Evolutionary conservation across 2,797 vertebrate genomes (phyloP), one percentile per base, ranked within the genome.

Genomic region (Pelobates cultripes): DNA sequence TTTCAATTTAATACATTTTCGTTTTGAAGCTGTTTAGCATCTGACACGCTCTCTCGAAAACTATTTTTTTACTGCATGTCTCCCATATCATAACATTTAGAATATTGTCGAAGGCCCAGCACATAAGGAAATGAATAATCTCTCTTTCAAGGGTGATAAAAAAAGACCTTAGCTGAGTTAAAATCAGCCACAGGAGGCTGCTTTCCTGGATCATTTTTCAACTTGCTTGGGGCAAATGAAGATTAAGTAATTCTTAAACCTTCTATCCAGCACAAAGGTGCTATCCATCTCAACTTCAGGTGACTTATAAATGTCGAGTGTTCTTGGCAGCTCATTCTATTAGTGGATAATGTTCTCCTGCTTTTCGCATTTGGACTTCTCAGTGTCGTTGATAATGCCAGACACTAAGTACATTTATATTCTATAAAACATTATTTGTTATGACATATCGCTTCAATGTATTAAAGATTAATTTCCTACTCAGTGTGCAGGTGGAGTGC

Each of bases 211-310:
- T 91, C 90, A 87, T 90, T 92, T 89, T 88, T 88, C 84, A 87
- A 87, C 87, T 80, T 90, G 89, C 88, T 91, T 87, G 88, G 89
- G 89, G 89, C 89, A 92, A 90, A 89, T 91, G 89, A 86, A 91
- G 89, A 91, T 90, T 90, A 90, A 91, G 81, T 79, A 86, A 90
- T 90, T 87, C 87, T 90, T 92, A 88, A 85, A 83, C 82, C 88
- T 53, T 88, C 80, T 87, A 64, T 71, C n/a, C 81, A 73, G 81
- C 51, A 87, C 86, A 86, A 88, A 89, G 88, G 86, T 78, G 80
- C 86, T 89, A 89, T 91, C 85, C 90, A 89, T 90, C 90, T 88
- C 88, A 86, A 91, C 85, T 4, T 75, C 88, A 86, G 83, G 85
- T 85, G 82, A 85, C 67, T 77, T 86, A 83, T 82, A 86, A 77